These are phyloP conservation scores for Adelosebastes latens DNA, from an alignment of 2,797 vertebrate genomes.

Conservation along the genomic window DNA sequence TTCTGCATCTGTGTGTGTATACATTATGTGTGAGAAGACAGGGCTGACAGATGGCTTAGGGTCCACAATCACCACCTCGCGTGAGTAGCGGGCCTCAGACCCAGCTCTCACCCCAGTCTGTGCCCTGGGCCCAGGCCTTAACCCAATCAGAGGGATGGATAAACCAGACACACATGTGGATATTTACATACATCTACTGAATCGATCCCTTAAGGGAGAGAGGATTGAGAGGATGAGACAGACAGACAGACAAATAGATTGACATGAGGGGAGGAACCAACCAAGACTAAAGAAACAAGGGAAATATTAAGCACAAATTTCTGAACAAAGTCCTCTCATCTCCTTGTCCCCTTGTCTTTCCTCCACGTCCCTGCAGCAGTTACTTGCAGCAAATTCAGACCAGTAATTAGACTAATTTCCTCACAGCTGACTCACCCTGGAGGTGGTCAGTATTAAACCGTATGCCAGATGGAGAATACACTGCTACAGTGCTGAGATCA, in stretches of 20 bases:
- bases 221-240: slow-evolving; percentile 32
- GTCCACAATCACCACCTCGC: slow-evolving; percentile 76
- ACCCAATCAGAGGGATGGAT: slow-evolving; percentile 70
- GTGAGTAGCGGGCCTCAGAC: slow-evolving; percentile 59
- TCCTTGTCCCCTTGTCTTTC: slow-evolving; percentile 1
- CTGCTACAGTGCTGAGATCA: slow-evolving; percentile 74
- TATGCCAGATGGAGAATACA: slow-evolving; percentile 73
- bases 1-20: slow-evolving; percentile 27
- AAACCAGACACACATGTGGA: slow-evolving; percentile 76
- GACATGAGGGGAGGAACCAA: slow-evolving; percentile 17
- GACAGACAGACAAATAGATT: slow-evolving; percentile 25
- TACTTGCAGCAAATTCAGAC: slow-evolving; percentile 47
- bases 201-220: slow-evolving; percentile 42
- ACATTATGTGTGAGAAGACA: slow-evolving; percentile 40
- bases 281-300: slow-evolving; percentile 10
- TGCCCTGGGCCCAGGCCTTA: slow-evolving; percentile 51
- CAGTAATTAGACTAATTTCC: slow-evolving; percentile 76
- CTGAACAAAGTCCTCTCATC: slow-evolving; percentile 2
- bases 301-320: slow-evolving; percentile 3
- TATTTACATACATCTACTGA: slow-evolving; percentile 76
- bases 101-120: slow-evolving; percentile 25
- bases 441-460: slow-evolving; percentile 63
- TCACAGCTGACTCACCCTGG: slow-evolving; percentile 68
- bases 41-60: slow-evolving; percentile 75
- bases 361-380: slow-evolving; percentile 26